A percentile compares a stretch with the other conserved stretches of the same genome.
phyloP scores from a whole-genome alignment of 2,113 vertebrate genomes.

The Cettia cetti region DNA sequence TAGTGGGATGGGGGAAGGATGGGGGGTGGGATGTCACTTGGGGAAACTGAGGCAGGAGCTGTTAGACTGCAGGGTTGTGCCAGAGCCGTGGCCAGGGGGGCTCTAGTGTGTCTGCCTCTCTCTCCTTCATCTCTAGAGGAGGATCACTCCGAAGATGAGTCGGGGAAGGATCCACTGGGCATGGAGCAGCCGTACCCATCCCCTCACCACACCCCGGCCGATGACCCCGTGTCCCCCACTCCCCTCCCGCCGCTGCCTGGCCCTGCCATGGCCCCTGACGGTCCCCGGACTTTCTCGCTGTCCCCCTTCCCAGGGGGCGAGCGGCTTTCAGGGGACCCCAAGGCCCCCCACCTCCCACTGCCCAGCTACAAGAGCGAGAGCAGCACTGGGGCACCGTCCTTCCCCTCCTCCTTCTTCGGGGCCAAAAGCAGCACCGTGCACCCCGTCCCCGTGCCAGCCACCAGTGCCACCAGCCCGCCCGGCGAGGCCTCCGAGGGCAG shows the following conservation, averaged over 20 bases:
- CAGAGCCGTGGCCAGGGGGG: fast-evolving
- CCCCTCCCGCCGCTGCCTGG: conserved; percentile 69
- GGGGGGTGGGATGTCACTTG: background rate
- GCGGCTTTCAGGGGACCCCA: conserved; percentile 79
- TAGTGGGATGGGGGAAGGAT: background rate
- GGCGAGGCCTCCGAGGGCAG: conserved; percentile 81
- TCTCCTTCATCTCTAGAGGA: conserved; percentile 78
- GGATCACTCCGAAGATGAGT: conserved; percentile 83
- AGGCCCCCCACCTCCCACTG: conserved; percentile 73
- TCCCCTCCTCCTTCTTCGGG: conserved; percentile 83
- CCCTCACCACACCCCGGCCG: conserved; percentile 69
- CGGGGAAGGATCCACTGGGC: conserved; percentile 76
- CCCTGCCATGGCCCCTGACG: conserved; percentile 54
- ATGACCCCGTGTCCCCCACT: conserved; percentile 65
- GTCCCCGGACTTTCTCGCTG: conserved; percentile 79
- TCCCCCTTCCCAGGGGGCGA: conserved; percentile 80
- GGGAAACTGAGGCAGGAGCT: background rate
- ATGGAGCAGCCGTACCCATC: conserved; percentile 79
- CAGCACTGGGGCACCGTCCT: conserved; percentile 61
- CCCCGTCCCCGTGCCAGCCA: conserved; percentile 10
- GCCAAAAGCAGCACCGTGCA: conserved; percentile 80
- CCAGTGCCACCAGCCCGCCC: conserved; percentile 71
- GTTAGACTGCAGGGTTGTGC: background rate
- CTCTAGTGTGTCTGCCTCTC: conserved; percentile 18
- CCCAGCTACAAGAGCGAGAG: conserved; percentile 86